phyloP scores from a whole-genome alignment of 64 coral and sea anemone genomes.

The Dendrophyllia cribrosa region DNA sequence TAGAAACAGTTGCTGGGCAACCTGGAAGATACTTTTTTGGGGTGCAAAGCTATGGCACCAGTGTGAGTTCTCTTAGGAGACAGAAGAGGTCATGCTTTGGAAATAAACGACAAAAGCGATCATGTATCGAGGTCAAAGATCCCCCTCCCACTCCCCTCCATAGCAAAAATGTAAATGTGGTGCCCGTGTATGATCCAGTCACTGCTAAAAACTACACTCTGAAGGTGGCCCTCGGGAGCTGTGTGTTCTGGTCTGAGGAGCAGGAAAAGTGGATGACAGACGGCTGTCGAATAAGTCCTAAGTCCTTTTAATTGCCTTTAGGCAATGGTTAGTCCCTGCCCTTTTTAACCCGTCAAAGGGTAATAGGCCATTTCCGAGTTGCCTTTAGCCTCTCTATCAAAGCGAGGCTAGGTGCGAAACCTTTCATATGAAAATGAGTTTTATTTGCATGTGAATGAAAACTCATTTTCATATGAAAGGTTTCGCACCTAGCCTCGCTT shows the following conservation, averaged over 20 bases:
- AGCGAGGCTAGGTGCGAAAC: too few species aligned
- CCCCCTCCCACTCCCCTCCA: conserved; percentile 37
- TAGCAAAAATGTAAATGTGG: conserved; percentile 6
- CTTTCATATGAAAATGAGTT: too few species aligned
- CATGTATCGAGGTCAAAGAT: conserved; percentile 77
- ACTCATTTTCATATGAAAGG: too few species aligned
- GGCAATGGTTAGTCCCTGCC: too few species aligned
- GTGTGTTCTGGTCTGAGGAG: conserved; percentile 44
- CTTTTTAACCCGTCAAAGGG: too few species aligned
- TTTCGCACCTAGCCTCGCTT: too few species aligned
- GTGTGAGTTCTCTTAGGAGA: neutral
- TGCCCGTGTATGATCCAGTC: conserved; percentile 59
- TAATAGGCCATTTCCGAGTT: too few species aligned
- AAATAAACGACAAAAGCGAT: conserved; percentile 53
- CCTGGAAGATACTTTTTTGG: conserved; percentile 34
- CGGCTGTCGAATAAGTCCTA: conserved; percentile 65
- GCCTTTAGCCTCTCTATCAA: too few species aligned
- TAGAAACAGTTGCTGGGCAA: neutral
- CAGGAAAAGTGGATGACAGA: conserved; percentile 39
- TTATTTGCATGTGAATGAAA: too few species aligned
- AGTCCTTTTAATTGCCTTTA: too few species aligned
- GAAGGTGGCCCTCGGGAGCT: conserved; percentile 36
- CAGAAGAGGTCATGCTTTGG: conserved; percentile 76
- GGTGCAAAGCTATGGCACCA: neutral
- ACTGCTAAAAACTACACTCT: conserved; percentile 52